Conservation (phyloP, 1,140 invertebrate species). For the Zaprionus taronus region DNA sequence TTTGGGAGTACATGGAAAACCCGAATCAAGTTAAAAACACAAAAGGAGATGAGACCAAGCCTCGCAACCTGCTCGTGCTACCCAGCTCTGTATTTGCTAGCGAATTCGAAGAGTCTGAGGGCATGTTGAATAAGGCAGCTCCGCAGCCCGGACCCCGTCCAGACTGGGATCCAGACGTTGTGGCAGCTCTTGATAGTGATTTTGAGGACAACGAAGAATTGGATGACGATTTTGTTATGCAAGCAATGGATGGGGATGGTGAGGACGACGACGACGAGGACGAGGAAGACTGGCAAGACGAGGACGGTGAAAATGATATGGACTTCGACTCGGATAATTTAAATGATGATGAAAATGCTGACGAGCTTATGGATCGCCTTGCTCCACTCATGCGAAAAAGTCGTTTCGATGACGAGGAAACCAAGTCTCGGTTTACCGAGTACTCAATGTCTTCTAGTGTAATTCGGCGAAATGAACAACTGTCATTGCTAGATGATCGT, state of each 20-base stretch:
- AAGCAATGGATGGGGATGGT: constrained; percentile 88
- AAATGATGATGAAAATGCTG: constrained; percentile 85
- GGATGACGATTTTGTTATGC: constrained; percentile 95
- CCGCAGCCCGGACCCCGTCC: constrained; percentile 90
- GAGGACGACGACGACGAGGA: constrained; percentile 85
- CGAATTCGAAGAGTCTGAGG: constrained; percentile 93
- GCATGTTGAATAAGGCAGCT: constrained; percentile 94
- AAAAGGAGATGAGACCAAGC: constrained; percentile 39
- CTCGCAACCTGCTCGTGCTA: constrained; percentile 85
- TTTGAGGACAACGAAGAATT: constrained; percentile 93
- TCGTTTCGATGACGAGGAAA: constrained; percentile 89
- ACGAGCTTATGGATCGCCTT: constrained; percentile 86
- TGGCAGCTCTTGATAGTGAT: constrained; percentile 97
- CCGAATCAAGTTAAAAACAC: constrained; percentile 73
- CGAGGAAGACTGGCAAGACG: constrained; percentile 82
- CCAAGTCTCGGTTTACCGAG: constrained; percentile 95
- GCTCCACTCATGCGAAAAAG: constrained; percentile 86
- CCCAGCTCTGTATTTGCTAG: constrained; percentile 96
- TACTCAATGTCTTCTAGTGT: constrained; percentile 98
- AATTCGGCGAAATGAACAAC: constrained; percentile 93
- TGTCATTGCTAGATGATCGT: constrained; percentile 93
- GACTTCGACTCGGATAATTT: constrained; percentile 83
- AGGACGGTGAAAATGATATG: constrained; percentile 83
- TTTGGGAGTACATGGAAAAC: constrained; percentile 83
- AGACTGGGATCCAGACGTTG: constrained; percentile 96